Percentiles rank a stretch among this genome's conserved stretches.
Evolutionary conservation across 2,888 invertebrate species (phyloP).

Genomic region (Epirrita christyi): DNA sequence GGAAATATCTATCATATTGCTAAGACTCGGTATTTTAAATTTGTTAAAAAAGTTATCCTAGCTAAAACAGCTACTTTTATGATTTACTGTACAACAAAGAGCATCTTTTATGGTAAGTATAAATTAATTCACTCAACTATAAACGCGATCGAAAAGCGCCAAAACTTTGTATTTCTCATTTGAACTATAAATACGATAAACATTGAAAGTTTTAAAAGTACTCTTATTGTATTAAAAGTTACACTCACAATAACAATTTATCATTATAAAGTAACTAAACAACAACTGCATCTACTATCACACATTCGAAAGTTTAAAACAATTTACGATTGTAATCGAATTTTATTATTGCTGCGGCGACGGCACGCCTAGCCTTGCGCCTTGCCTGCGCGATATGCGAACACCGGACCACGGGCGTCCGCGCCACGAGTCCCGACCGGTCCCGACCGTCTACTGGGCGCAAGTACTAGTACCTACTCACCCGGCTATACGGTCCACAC

Average conservation of each 20-base stretch:
- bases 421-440: slow-evolving; percentile 20
- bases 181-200: slow-evolving; percentile 61
- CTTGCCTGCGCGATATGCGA: slow-evolving; percentile 64
- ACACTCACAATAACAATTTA: slow-evolving; percentile 84
- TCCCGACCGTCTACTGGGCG: slow-evolving; percentile 40
- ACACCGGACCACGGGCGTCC: slow-evolving; percentile 8
- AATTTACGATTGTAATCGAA: slow-evolving; percentile 83
- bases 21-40: slow-evolving; percentile 71
- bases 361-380: slow-evolving; percentile 39
- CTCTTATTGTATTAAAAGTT: slow-evolving; percentile 78
- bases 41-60: slow-evolving; percentile 82
- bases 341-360: slow-evolving; percentile 82
- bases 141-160: slow-evolving; percentile 70
- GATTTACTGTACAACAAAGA: slow-evolving; percentile 81
- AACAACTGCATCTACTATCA: slow-evolving; percentile 86
- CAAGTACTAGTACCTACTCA: too few relatives aligned
- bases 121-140: slow-evolving; percentile 67
- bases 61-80: slow-evolving; percentile 80
- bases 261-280: slow-evolving; percentile 83
- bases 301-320: slow-evolving; percentile 85
- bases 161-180: slow-evolving; percentile 54
- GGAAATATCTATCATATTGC: slow-evolving; percentile 69
- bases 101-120: slow-evolving; percentile 62
- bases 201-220: slow-evolving; percentile 68
- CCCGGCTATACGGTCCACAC: slow-evolving; percentile 31